Percentiles rank a stretch among this genome's conserved stretches.
These are phyloP conservation scores for Drosophila oshimai DNA, from an alignment of 1,140 invertebrate genomes.

Conservation along the genomic window DNA sequence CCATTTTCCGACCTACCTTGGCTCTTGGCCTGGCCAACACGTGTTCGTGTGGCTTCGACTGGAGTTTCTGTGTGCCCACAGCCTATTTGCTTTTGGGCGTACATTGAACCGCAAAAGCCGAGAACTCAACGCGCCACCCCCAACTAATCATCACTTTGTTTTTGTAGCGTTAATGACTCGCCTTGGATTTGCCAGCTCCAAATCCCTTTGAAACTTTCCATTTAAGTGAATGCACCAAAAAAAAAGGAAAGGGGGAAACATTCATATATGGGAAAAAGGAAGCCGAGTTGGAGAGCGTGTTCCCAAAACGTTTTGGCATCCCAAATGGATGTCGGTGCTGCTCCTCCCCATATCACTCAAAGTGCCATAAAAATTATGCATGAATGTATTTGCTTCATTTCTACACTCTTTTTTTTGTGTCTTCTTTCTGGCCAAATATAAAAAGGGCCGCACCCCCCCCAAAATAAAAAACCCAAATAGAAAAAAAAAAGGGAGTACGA, in stretches of 20 bases:
- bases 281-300: constrained; percentile 33
- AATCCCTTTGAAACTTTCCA: constrained; percentile 21
- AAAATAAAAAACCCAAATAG: constrained; percentile 31
- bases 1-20: constrained; percentile 60
- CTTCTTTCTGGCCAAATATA: constrained; percentile 67
- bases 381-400: constrained; percentile 76
- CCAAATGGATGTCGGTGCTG: constrained; percentile 56
- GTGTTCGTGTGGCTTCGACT: not conserved
- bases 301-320: constrained; percentile 78
- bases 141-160: constrained; percentile 76
- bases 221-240: constrained; percentile 51
- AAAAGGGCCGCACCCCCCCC: constrained; percentile 57
- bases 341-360: constrained; percentile 43
- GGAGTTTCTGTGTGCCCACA: constrained; percentile 8
- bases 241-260: not conserved
- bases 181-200: constrained; percentile 24
- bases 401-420: constrained; percentile 2
- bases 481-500: not conserved
- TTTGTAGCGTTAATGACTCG: constrained; percentile 71
- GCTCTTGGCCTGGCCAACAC: constrained; percentile 21
- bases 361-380: constrained; percentile 77
- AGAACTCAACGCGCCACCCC: constrained; percentile 1
- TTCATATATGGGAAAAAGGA: not conserved
- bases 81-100: constrained; percentile 74
- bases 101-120: constrained; percentile 57